A percentile compares a stretch with the other conserved stretches of the same genome.
phyloP scores from a whole-genome alignment of 2,888 invertebrate species.

The Parnassius glacialis region DNA sequence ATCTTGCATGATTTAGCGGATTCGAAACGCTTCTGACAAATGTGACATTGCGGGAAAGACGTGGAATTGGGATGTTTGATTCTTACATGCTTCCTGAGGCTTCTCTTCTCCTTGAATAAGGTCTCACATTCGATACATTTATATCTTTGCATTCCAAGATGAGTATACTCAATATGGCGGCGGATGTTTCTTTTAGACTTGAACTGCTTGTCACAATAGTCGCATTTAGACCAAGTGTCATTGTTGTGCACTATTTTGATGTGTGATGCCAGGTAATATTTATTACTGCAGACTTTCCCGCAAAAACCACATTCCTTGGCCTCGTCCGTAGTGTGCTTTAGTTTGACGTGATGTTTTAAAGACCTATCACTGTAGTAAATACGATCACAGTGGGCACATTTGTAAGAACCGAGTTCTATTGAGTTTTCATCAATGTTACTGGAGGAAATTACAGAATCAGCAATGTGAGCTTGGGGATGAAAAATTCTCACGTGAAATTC shows the following conservation, averaged over 20 bases:
- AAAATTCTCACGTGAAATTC: constrained; percentile 63
- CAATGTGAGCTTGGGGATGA: constrained; percentile 61
- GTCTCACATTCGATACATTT: constrained; percentile 68
- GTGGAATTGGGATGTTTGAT: constrained; percentile 61
- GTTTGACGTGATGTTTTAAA: constrained; percentile 60
- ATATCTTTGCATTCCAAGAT: constrained; percentile 61
- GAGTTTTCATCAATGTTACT: constrained; percentile 43
- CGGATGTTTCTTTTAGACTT: constrained; percentile 65
- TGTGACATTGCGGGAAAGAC: constrained; percentile 63
- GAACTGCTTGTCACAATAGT: constrained; percentile 64
- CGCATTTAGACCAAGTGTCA: constrained; percentile 57
- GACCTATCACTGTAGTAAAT: constrained; percentile 63
- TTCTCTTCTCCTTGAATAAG: constrained; percentile 65
- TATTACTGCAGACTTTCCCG: constrained; percentile 60
- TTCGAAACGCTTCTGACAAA: constrained; percentile 64
- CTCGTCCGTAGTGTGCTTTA: constrained; percentile 60
- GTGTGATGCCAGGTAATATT: constrained; percentile 63
- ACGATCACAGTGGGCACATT: constrained; percentile 53
- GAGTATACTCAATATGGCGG: constrained; percentile 63
- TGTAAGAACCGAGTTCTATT: constrained; percentile 38
- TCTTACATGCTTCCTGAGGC: constrained; percentile 62
- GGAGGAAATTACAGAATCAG: constrained; percentile 54
- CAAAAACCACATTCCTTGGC: constrained; percentile 55
- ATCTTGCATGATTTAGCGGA: constrained; percentile 69
- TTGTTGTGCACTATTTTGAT: constrained; percentile 61